These are phyloP conservation scores for Paracentrotus lividus DNA, from an alignment of 53 echinoderm and acorn worm species.

Conservation along the genomic window DNA sequence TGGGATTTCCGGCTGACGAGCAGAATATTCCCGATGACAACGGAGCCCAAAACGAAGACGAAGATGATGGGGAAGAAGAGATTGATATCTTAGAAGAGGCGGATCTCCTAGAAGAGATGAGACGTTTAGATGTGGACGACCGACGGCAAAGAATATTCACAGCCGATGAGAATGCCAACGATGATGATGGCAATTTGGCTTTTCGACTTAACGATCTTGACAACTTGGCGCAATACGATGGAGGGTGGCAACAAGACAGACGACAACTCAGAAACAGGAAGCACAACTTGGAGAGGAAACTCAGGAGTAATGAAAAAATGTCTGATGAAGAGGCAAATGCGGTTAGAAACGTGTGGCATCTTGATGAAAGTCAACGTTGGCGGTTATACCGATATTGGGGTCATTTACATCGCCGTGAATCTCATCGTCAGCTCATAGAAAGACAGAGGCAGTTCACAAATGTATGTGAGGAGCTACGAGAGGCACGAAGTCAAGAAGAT, in stretches of 20 bases:
- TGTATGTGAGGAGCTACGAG: conserved; percentile 77
- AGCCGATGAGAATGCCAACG: neutral
- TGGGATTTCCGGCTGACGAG: neutral
- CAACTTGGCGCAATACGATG: neutral
- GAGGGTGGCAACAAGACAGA: conserved; percentile 72
- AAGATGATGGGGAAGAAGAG: conserved; percentile 62
- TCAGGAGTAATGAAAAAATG: conserved; percentile 81
- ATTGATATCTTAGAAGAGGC: conserved; percentile 61
- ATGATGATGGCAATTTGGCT: conserved; percentile 48
- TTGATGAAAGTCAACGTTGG: conserved; percentile 76
- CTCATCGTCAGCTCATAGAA: conserved; percentile 62
- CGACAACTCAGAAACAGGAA: conserved; percentile 60
- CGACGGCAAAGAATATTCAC: neutral
- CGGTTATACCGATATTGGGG: conserved; percentile 85
- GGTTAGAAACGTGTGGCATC: conserved; percentile 81
- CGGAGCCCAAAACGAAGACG: conserved; percentile 26
- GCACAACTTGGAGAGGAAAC: conserved; percentile 71
- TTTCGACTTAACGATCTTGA: conserved; percentile 54
- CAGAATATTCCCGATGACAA: neutral
- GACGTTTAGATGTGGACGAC: conserved; percentile 60
- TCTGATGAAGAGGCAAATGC: conserved; percentile 63
- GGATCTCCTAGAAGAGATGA: conserved; percentile 62
- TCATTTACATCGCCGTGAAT: conserved; percentile 65
- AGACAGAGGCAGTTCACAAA: conserved; percentile 79
- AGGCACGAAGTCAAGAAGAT: conserved; percentile 78